Evolutionary conservation across 2,113 vertebrate species (phyloP), one percentile per base, ranked within the genome.

Genomic region (Willisornis vidua): DNA sequence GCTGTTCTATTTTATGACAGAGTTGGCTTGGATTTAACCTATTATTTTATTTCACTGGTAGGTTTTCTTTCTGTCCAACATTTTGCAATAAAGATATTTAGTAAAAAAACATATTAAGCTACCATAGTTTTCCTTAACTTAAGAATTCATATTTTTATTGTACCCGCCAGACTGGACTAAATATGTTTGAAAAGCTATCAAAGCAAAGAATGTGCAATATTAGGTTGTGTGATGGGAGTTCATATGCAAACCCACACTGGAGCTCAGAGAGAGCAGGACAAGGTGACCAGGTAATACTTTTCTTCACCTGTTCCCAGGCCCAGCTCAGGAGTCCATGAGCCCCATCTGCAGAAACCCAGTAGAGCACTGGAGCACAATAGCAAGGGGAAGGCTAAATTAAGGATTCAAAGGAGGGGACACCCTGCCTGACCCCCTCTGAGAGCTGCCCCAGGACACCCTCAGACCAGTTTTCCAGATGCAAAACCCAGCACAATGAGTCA

Each of bases 91-190:
- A 19, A 83, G 35, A 1, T 75, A 94, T 89, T 89, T 85, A 76
- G 19, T 58, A 96, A 91, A 93, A 51, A 96, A 97, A 67, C 37
- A 58, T 81, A 65, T 25, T 41, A 83, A 93, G 6, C 13, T 68
- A 6, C 39, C 73, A 65, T 45, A 62, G 49, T 61, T 80, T 10
- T 73, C 20, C 10, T 89, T 57, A 57, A 59, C 12, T 85, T 89
- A 81, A 81, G 55, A 3, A 4, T 1, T 2, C 2, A 14, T 43
- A 19, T 49, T 37, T 78, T 63, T 81, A 23, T 51, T 37, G 3
- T 82, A 31, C 8, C n/a, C 79, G 23, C 14, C 7, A 68, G 26
- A 16, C 10, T 49, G 15, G 8, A 14, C 57, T 54, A 87, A 65
- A 2, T 8, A 22, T 10, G 5, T 58, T 75, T 65, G 33, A 75